Base-by-base conservation (phyloP, 2,797 vertebrate genomes). In the Phaenicophaeus curvirostris region DNA sequence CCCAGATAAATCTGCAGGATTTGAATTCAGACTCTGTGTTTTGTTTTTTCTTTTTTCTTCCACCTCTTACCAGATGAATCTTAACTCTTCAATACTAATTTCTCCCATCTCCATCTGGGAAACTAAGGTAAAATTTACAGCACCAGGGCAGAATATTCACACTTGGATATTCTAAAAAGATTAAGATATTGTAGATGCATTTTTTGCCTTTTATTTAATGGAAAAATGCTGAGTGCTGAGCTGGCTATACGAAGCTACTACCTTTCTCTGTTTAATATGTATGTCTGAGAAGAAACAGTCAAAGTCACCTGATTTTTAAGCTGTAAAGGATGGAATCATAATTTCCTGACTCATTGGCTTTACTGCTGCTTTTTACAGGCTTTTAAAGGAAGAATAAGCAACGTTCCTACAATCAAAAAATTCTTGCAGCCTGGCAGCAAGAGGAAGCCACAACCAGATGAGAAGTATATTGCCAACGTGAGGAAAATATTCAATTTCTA, bases 401-500 rank as follows among this genome's bases (percentile, higher is more conserved):
- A 30, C 27, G 80, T 98, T 28, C 98, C 98, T 1, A 97, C 97
- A 5, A 97, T 99, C 90, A 96, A 95, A 53, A 98, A 96, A 83
- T 99, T 99, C 97, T 95, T 99, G 94, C 96, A 98, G 93, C 98
- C 98, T 21, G 99, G 98, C 30, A 98, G 99, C 95, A 97, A 98
- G 88, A 98, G 98, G 90, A 99, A 98, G 92, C 97, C 98, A 4
- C 97, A 57, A 72, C 0, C 11, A 37, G 91, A 95, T 80, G 94
- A 97, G 6, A 93, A 96, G 27, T 20, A 3, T 46, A 0, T 89
- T 62, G 93, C 78, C 27, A 0, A 12, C 23, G 59, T 75, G n/a
- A 87, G 5, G 44, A 85, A 95, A 76, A 93, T 95, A 89, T 96
- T 94, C 77, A 76, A 27, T 67, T 10, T 95, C 13, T 97, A 90